A percentile compares a stretch with the other conserved stretches of the same genome.
phyloP scores from a whole-genome alignment of 2,113 vertebrate species.

The Carlito syrichta region DNA sequence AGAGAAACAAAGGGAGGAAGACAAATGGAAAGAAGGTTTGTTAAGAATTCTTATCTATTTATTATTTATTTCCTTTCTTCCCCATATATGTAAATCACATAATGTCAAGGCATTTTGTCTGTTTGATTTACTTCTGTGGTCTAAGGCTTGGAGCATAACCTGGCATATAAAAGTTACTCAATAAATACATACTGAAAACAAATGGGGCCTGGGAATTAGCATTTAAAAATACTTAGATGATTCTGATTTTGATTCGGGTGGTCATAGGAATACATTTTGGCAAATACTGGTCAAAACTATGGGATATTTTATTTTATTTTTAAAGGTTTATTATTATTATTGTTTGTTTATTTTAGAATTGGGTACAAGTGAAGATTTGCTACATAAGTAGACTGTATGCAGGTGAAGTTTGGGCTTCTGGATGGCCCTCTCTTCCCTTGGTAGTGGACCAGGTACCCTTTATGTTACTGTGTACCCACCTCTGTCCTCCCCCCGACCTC shows the following conservation, averaged over 20 bases:
- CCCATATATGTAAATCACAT: background rate
- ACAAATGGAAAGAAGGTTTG: background rate
- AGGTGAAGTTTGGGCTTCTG: too few relatives aligned
- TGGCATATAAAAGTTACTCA: background rate
- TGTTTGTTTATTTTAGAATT: too few relatives aligned
- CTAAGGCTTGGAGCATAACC: background rate
- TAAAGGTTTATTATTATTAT: too few relatives aligned
- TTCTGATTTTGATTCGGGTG: background rate
- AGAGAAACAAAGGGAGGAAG: background rate
- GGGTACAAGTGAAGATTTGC: too few relatives aligned
- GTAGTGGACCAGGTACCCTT: too few relatives aligned
- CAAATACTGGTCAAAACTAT: background rate
- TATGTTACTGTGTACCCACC: too few relatives aligned
- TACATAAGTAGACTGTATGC: too few relatives aligned
- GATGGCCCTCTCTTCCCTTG: too few relatives aligned
- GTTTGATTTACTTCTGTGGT: background rate
- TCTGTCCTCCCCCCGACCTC: too few relatives aligned
- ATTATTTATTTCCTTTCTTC: background rate
- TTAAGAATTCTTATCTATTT: background rate
- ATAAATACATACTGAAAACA: background rate
- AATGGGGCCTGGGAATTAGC: background rate
- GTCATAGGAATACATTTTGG: background rate
- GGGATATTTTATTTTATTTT: background rate
- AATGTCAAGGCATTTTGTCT: background rate
- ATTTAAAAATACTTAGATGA: background rate